Conservation (phyloP, 2,113 vertebrate genomes). For the Beaufortia kweichowensis region DNA sequence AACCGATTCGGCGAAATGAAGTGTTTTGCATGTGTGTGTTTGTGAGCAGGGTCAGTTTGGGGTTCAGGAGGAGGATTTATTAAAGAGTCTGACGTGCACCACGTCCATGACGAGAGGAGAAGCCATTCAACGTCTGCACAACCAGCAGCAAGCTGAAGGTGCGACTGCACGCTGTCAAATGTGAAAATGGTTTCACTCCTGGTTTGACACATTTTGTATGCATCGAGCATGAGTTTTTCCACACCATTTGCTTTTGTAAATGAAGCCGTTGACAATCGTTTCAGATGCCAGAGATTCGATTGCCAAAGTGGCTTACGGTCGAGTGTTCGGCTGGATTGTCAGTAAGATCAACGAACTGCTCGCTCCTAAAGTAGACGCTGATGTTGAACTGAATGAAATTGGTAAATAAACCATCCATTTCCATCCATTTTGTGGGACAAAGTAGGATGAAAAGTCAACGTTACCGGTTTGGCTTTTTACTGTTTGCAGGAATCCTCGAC, state of each 20-base stretch:
- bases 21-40: not conserved
- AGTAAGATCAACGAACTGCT: constrained; percentile 76
- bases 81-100: constrained; percentile 73
- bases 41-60: constrained; percentile 74
- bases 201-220: no score
- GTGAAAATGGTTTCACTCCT: no score
- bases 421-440: no score
- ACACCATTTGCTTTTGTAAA: not conserved
- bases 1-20: no score
- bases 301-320: constrained; percentile 72
- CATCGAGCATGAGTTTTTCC: not conserved
- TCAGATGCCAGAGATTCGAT: constrained; percentile 79
- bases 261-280: not conserved
- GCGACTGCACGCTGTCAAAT: constrained; percentile 6
- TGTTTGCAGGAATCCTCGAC: constrained; percentile 74
- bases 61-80: constrained; percentile 73
- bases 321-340: constrained; percentile 79
- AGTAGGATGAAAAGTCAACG: no score
- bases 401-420: constrained; percentile 68
- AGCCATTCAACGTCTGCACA: constrained; percentile 74
- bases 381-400: constrained; percentile 71
- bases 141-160: constrained; percentile 79
- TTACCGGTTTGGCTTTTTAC: not conserved
- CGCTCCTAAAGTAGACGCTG: constrained; percentile 62
- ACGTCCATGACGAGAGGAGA: constrained; percentile 72